Percentiles rank a stretch among this genome's conserved stretches.
Conservation (phyloP, 2,888 invertebrate genomes). For the Hypomecis punctinalis region DNA sequence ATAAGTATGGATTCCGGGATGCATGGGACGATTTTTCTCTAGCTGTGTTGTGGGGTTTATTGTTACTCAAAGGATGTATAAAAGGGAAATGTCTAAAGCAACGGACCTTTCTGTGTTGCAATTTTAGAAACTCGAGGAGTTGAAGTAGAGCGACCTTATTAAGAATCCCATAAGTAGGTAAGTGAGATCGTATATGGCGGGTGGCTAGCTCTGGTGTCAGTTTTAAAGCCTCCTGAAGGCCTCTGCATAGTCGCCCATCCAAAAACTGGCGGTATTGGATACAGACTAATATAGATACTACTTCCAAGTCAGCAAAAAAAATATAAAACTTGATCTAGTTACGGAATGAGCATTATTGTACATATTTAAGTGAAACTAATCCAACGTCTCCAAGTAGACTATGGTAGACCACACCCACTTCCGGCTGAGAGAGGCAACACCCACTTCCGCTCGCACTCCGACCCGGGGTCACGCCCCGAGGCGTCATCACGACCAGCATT, state of each 20-base stretch:
- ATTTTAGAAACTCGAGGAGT: too few species aligned
- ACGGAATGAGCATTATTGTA: not conserved
- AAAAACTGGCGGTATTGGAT: too few species aligned
- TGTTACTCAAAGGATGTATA: not conserved
- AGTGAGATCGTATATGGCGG: too few species aligned
- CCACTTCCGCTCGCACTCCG: conserved; percentile 26
- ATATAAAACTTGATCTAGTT: not conserved
- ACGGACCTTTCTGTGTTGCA: too few species aligned
- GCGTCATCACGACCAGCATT: conserved; percentile 5
- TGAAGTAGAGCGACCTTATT: too few species aligned
- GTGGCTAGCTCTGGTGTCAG: too few species aligned
- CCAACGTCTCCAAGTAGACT: conserved; percentile 1
- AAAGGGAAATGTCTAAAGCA: too few species aligned
- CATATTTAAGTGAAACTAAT: not conserved
- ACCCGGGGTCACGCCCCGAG: conserved; percentile 28
- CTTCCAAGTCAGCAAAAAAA: too few species aligned
- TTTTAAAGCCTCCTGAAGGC: too few species aligned
- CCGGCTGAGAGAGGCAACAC: conserved; percentile 19
- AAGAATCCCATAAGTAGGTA: too few species aligned
- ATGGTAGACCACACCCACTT: conserved; percentile 25
- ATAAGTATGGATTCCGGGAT: conserved; percentile 5
- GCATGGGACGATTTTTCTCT: conserved; percentile 3
- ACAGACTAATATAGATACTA: too few species aligned
- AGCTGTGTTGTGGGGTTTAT: not conserved
- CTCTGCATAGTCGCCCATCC: too few species aligned